Base-by-base conservation (phyloP, 1,140 invertebrate species). In the Listronotus bonariensis region DNA sequence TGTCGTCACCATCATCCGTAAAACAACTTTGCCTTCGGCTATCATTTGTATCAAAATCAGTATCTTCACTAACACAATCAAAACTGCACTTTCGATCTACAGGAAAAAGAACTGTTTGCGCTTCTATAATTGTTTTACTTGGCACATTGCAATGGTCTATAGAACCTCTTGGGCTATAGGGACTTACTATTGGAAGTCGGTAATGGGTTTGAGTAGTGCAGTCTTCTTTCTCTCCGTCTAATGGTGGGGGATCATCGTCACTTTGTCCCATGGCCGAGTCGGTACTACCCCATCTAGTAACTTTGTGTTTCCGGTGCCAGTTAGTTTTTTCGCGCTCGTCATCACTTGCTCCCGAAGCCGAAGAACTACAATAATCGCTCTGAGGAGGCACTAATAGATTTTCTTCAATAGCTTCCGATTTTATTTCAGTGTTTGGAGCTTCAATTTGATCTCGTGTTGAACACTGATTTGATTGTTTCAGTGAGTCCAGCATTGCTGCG, bases 261-360 rank as follows among this genome's bases (percentile, higher is more conserved):
- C 82, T 83, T 8, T 82, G 77, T 4, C 74, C 75, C n/a, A 80
- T 80, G 1, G 83, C 84, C 12, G 82, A 84, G 70, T 85, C 84
- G 0, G 81, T 81, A 67, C 83, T 84, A 45, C 76, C 80, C 67
- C 82, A 82, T 61, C 83, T 77, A 43, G 58, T 56, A 9, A 76
- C 73, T 38, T 67, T 67, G 8, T 67, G 60, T 31, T 68, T 69
- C 49, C 49, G 36, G 11, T 40, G 40, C 62, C 59, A 71, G 45
- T 60, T 67, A 15, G 31, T 64, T 57, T 60, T 69, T 9, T 72
- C 71, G 3, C 68, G 55, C 58, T 77, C 76, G 34, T 77, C 77
- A 32, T 77, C 75, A 51, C 76, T 78, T 31, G 60, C 69, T 9
- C 66, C 74, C 0, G 74, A 76, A n/a, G 74, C 73, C 5, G 71